Evolutionary conservation across 2,113 vertebrate species (phyloP).

Genomic region (Tringa solitaria): DNA sequence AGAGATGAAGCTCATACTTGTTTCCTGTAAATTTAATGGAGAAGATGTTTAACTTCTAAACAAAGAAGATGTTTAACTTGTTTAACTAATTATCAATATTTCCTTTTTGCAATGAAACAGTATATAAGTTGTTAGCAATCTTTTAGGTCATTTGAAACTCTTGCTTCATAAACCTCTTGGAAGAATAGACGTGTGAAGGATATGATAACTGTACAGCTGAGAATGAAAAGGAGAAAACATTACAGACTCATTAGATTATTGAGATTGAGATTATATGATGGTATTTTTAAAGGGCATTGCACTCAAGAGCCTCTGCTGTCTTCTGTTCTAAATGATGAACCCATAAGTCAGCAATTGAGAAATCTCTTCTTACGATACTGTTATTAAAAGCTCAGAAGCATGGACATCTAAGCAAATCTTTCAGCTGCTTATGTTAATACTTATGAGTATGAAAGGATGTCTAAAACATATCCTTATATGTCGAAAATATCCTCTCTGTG

Average conservation of each 20-base stretch:
- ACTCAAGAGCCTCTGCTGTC: background rate
- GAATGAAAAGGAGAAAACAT: background rate
- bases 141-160: background rate
- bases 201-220: background rate
- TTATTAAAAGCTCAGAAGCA: background rate
- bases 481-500: constrained; percentile 37
- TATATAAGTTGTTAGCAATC: background rate
- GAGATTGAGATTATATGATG: background rate
- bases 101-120: background rate
- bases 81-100: background rate
- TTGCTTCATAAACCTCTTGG: background rate
- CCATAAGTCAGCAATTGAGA: background rate
- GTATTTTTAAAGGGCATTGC: background rate
- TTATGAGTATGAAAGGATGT: background rate
- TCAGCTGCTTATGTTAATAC: constrained; percentile 8
- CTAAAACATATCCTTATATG: constrained; percentile 46
- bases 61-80: background rate
- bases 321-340: background rate
- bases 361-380: background rate
- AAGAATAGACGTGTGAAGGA: background rate
- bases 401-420: constrained; percentile 4
- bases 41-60: background rate
- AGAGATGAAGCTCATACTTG: background rate
- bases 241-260: background rate
- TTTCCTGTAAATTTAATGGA: background rate